A percentile compares a stretch with the other conserved stretches of the same genome.
Evolutionary conservation across 1,140 invertebrate genomes (phyloP).

Genomic region (Brachionus rubens): DNA sequence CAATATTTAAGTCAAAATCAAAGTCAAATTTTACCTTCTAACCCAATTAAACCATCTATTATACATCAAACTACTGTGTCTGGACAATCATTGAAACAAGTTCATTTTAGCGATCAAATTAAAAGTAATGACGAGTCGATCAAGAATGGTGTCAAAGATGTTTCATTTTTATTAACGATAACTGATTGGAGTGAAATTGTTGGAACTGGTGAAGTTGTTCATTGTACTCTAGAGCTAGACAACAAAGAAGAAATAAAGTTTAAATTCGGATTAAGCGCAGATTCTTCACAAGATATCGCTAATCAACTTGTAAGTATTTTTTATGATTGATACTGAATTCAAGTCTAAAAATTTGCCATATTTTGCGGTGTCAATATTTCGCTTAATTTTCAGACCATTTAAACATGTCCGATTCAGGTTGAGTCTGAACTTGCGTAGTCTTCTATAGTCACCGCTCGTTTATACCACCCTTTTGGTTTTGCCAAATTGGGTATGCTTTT

Average conservation of each 20-base stretch:
- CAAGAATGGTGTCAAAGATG: not conserved
- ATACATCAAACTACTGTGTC: no score
- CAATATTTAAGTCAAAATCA: not conserved
- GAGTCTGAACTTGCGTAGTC: no score
- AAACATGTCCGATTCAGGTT: no score
- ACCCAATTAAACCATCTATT: no score
- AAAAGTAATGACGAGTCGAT: not conserved
- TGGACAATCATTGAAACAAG: no score
- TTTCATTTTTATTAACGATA: constrained; percentile 20
- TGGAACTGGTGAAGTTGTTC: constrained; percentile 32
- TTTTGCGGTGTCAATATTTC: no score
- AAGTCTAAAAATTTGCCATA: no score
- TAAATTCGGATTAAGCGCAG: constrained; percentile 19
- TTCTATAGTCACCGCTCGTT: no score
- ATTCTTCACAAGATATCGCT: constrained; percentile 12
- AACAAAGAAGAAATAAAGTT: constrained; percentile 41
- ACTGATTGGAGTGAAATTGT: not conserved
- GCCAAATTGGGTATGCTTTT: no score
- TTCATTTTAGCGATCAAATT: constrained; percentile 36
- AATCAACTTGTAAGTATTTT: constrained; percentile 1
- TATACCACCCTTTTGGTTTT: no score
- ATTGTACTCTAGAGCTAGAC: constrained; percentile 33
- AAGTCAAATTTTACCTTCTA: not conserved
- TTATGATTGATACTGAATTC: not conserved
- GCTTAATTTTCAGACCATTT: no score